phyloP scores from a whole-genome alignment of 1,140 invertebrate species.

The Anagrus nilaparvatae region DNA sequence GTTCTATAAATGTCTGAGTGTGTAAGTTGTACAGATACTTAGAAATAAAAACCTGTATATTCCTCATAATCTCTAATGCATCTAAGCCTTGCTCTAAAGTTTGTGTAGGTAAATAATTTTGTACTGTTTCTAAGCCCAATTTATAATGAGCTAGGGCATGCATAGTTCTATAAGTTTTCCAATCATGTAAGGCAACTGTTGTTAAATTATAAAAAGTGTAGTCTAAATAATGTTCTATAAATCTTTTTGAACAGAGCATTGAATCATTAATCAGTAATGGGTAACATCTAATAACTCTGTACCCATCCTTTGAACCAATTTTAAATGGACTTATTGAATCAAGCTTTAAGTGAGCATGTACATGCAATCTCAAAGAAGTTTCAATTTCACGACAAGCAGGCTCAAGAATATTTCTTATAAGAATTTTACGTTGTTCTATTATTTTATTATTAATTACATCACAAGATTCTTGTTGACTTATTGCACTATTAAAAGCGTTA shows the following conservation, averaged over 20 bases:
- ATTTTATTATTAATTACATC: conserved; percentile 23
- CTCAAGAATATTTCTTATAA: conserved; percentile 52
- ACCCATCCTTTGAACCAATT: conserved; percentile 37
- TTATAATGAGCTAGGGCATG: conserved; percentile 81
- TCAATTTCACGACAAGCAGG: conserved; percentile 80
- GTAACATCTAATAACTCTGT: conserved; percentile 24
- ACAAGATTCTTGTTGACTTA: conserved; percentile 21
- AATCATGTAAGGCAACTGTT: conserved; percentile 93
- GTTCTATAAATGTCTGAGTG: conserved; percentile 94
- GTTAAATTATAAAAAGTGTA: conserved; percentile 96
- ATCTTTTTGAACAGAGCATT: conserved; percentile 31
- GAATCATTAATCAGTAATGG: conserved; percentile 25
- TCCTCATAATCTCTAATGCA: conserved; percentile 94
- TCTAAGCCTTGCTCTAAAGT: conserved; percentile 96
- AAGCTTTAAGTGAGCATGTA: conserved; percentile 81
- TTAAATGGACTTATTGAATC: conserved; percentile 69
- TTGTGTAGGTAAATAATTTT: conserved; percentile 91
- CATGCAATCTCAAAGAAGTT: conserved; percentile 79
- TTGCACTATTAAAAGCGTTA: conserved; percentile 32
- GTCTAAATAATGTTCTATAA: conserved; percentile 85
- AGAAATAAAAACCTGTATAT: conserved; percentile 91
- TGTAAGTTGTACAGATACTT: conserved; percentile 95
- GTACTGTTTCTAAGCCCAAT: conserved; percentile 69
- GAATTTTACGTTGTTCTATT: conserved; percentile 22
- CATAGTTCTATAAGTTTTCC: conserved; percentile 90